Percentiles rank a stretch among this genome's conserved stretches.
These are phyloP conservation scores for Triplophysa bombifrons DNA, from an alignment of 2,797 vertebrate species.

Conservation along the genomic window DNA sequence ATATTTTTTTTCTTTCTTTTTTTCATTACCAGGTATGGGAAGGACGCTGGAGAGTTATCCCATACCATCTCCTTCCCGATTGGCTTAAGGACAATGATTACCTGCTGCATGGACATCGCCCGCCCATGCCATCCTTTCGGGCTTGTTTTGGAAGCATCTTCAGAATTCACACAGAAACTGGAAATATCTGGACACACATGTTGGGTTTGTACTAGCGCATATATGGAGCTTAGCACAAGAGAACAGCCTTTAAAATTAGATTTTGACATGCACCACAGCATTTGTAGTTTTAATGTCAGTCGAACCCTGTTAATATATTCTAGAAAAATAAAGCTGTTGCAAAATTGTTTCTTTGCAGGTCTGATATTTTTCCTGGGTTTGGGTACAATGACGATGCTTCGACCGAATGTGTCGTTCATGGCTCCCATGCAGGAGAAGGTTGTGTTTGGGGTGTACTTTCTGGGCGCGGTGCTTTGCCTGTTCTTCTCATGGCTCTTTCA, in stretches of 20 bases:
- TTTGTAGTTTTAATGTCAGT: not conserved
- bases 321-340: not conserved
- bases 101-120: constrained; percentile 93
- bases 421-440: constrained; percentile 99
- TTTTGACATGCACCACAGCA: not conserved
- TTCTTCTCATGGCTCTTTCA: constrained; percentile 99
- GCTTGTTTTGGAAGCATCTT: constrained; percentile 98
- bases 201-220: constrained; percentile 75
- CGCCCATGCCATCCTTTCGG: constrained; percentile 97
- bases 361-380: constrained; percentile 92
- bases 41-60: constrained; percentile 97
- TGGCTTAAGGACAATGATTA: constrained; percentile 99
- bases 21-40: constrained; percentile 88
- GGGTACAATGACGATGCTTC: constrained; percentile 94
- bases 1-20: not conserved
- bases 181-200: constrained; percentile 98
- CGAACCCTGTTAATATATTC: constrained; percentile 3
- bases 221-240: not conserved
- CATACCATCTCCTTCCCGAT: constrained; percentile 93
- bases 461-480: constrained; percentile 97
- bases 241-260: not conserved
- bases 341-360: constrained; percentile 71
- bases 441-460: constrained; percentile 97
- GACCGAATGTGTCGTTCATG: constrained; percentile 98
- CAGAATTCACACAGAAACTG: constrained; percentile 97